phyloP scores from a whole-genome alignment of 1,140 invertebrate species.

The Macrotrachela quadricornifera region DNA sequence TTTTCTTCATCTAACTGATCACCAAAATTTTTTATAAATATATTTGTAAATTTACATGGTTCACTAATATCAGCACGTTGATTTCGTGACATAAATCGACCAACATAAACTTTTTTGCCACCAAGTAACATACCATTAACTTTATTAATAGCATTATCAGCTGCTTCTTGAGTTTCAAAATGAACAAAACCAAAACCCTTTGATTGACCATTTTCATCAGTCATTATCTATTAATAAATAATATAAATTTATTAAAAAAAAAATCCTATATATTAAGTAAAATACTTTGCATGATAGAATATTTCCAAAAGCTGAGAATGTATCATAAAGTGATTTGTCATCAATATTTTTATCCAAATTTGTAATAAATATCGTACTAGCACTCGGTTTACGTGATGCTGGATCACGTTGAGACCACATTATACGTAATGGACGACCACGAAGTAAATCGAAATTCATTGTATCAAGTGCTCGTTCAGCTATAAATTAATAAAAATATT shows the following conservation, averaged over 20 bases:
- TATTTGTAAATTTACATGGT: conserved; percentile 78
- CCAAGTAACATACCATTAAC: conserved; percentile 82
- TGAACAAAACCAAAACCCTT: conserved; percentile 99
- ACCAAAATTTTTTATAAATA: conserved; percentile 95
- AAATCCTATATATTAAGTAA: too few species aligned
- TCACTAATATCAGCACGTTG: conserved; percentile 78
- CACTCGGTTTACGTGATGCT: conserved; percentile 83
- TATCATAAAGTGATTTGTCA: conserved; percentile 99
- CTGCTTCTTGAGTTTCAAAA: conserved; percentile 97
- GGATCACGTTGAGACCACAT: conserved; percentile 99
- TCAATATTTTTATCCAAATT: conserved; percentile 94
- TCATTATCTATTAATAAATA: too few species aligned
- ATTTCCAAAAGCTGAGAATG: conserved; percentile 96
- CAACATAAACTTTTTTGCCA: conserved; percentile 76
- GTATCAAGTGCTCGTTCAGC: conserved; percentile 94
- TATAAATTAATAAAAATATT: too few species aligned
- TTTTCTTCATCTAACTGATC: conserved; percentile 82
- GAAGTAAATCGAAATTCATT: conserved; percentile 98
- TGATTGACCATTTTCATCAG: conserved; percentile 79
- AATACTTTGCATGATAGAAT: conserved; percentile 99
- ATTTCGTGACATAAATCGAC: conserved; percentile 83
- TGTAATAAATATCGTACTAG: conserved; percentile 99
- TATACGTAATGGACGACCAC: conserved; percentile 88
- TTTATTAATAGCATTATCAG: conserved; percentile 85
- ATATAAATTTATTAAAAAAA: too few species aligned